Evolutionary conservation across 2,113 vertebrate species (phyloP), one percentile per base, ranked within the genome.

Genomic region (Petrocephalus zakoni): DNA sequence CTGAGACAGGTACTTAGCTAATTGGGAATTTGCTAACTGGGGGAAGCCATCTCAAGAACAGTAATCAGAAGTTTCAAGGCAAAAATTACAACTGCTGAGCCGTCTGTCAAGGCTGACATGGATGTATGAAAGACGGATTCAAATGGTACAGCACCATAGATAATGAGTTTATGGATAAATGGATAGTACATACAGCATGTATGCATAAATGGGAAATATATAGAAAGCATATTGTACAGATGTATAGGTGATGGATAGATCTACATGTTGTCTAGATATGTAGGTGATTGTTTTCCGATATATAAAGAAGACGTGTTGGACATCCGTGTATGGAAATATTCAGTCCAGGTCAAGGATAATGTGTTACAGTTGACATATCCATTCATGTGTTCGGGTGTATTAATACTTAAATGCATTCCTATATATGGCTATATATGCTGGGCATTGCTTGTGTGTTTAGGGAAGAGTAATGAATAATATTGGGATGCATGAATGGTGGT

Each of bases 1-100:
- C 86, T 25, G 55, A 64, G 86, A 87, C 86, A 87, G 56, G 86
- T 87, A 61, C 56, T 87, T 64, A 87, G 55, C 86, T 87, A 58
- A 58, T 42, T 64, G 34, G 55, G 86, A 87, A 61, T 87, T 87
- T 87, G 55, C 86, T 87, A 64, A 87, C 55, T 64, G 86, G 29
- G 86, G 86, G 58, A 46, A 87, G 47, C 37, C 55, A 46, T 87
- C 55, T 64, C 58, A 34, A 64, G 64, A 47, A 34, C 29, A 21
- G 86, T 61, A 46, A 58, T 87, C 86, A 61, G 37, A 64, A 87
- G 55, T 64, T 37, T 29, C 86, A 42, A 47, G 34, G 17, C 34
- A 61, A 61, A 86, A 86, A 56, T 37, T 46, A 83, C 46, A 47
- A 17, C 3, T 13, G 6, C 51, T 42, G 29, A 55, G n/a, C 47